These are phyloP conservation scores for Ancistrus triradiatus DNA, from an alignment of 2,113 vertebrate genomes.

Conservation along the genomic window DNA sequence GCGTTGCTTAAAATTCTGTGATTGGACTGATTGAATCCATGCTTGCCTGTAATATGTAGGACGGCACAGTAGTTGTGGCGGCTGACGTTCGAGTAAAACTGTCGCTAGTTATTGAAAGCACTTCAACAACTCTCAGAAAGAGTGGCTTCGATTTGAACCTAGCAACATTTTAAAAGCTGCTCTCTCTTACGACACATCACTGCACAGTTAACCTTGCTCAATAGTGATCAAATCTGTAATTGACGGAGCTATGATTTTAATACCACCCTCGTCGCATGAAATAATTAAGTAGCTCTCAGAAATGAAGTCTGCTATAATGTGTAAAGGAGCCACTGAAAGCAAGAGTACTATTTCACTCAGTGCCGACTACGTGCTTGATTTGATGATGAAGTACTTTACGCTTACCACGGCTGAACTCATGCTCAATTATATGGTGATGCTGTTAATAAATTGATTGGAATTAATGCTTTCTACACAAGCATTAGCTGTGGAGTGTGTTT, in stretches of 20 bases:
- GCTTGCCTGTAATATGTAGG: slow-evolving; percentile 9
- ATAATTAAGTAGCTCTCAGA: slow-evolving; percentile 49
- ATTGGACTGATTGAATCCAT: background rate
- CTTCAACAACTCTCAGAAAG: slow-evolving; percentile 38
- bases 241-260: slow-evolving; percentile 50
- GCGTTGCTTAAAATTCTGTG: background rate
- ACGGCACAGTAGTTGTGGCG: background rate
- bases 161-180: slow-evolving; percentile 35
- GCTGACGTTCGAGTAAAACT: slow-evolving; percentile 23
- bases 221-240: slow-evolving; percentile 46
- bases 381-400: slow-evolving; percentile 68
- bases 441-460: slow-evolving; percentile 68
- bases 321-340: slow-evolving; percentile 53
- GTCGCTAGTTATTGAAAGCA: slow-evolving; percentile 34
- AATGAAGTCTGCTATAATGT: slow-evolving; percentile 58
- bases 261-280: slow-evolving; percentile 45
- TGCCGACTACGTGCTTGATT: slow-evolving; percentile 65
- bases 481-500: slow-evolving; percentile 54
- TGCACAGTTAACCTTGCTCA: slow-evolving; percentile 43
- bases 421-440: slow-evolving; percentile 56
- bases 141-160: slow-evolving; percentile 44
- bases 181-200: slow-evolving; percentile 40
- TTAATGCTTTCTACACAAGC: slow-evolving; percentile 66
- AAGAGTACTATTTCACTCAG: slow-evolving; percentile 47
- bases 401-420: slow-evolving; percentile 64